phyloP scores from a whole-genome alignment of 2,888 invertebrate species.

The Urechis unicinctus region DNA sequence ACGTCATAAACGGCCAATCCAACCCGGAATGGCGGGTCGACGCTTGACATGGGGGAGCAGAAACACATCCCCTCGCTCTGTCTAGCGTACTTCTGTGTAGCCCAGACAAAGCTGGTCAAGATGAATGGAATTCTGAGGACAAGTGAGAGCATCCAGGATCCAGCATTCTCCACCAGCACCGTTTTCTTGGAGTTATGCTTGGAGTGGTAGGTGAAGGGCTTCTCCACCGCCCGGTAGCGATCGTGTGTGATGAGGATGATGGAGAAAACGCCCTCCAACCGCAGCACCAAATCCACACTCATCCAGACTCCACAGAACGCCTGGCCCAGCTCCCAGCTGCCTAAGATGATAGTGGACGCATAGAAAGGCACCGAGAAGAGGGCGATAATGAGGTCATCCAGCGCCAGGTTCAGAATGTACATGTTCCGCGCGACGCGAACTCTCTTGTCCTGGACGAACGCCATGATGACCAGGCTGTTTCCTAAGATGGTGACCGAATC shows the following conservation, averaged over 20 bases:
- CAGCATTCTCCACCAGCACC: not conserved
- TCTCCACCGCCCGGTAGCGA: conserved; percentile 22
- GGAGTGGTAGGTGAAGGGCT: conserved; percentile 21
- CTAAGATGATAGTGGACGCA: conserved; percentile 21
- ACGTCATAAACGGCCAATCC: conserved; percentile 10
- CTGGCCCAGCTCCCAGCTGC: conserved; percentile 26
- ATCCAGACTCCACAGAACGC: conserved; percentile 27
- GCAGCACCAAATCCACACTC: conserved; percentile 24
- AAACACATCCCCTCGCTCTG: not conserved
- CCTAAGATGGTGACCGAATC: not conserved
- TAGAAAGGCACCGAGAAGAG: conserved; percentile 28
- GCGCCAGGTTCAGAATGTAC: conserved; percentile 27
- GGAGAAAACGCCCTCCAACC: conserved; percentile 25
- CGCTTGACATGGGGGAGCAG: not conserved
- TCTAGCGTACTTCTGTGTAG: not conserved
- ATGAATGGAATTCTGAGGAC: conserved; percentile 2
- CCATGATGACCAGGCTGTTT: conserved; percentile 1
- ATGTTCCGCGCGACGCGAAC: conserved; percentile 20
- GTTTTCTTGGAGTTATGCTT: conserved; percentile 14
- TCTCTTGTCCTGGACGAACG: conserved; percentile 3
- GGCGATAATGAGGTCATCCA: conserved; percentile 26
- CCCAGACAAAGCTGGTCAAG: not conserved
- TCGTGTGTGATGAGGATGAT: conserved; percentile 29
- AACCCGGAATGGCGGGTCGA: conserved; percentile 5
- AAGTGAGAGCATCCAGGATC: not conserved